phyloP scores from a whole-genome alignment of 30 jellyfish, hydroid and myxozoan species.

The Hydractinia symbiolongicarpus region DNA sequence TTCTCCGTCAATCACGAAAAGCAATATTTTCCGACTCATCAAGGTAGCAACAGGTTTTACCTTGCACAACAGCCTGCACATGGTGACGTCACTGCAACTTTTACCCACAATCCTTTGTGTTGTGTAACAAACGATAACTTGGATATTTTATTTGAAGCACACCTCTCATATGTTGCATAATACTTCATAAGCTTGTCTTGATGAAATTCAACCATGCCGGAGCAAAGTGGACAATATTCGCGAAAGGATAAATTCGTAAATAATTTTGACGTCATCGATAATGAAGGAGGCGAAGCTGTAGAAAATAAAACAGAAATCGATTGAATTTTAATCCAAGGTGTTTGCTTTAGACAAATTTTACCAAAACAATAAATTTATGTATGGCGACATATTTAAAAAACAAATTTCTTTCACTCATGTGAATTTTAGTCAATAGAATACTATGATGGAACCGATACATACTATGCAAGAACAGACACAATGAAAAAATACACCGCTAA shows the following conservation, averaged over 20 bases:
- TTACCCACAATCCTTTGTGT: slow-evolving; percentile 1
- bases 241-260: neutral
- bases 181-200: neutral
- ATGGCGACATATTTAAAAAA: too few relatives aligned
- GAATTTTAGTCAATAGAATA: too few relatives aligned
- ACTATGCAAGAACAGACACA: too few relatives aligned
- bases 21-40: too few relatives aligned
- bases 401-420: too few relatives aligned
- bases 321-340: too few relatives aligned
- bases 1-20: too few relatives aligned
- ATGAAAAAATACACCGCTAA: too few relatives aligned
- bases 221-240: slow-evolving; percentile 10
- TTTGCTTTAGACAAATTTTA: too few relatives aligned
- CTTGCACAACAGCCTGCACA: slow-evolving; percentile 13
- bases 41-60: neutral
- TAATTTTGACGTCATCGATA: neutral
- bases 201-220: slow-evolving; percentile 2
- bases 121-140: slow-evolving; percentile 14
- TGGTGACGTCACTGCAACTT: slow-evolving; percentile 4
- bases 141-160: neutral
- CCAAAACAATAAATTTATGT: too few relatives aligned
- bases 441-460: too few relatives aligned
- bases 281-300: neutral
- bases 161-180: slow-evolving; percentile 7
- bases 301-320: neutral